phyloP scores from a whole-genome alignment of 1,140 invertebrate species.

The Bombyx mandarina region DNA sequence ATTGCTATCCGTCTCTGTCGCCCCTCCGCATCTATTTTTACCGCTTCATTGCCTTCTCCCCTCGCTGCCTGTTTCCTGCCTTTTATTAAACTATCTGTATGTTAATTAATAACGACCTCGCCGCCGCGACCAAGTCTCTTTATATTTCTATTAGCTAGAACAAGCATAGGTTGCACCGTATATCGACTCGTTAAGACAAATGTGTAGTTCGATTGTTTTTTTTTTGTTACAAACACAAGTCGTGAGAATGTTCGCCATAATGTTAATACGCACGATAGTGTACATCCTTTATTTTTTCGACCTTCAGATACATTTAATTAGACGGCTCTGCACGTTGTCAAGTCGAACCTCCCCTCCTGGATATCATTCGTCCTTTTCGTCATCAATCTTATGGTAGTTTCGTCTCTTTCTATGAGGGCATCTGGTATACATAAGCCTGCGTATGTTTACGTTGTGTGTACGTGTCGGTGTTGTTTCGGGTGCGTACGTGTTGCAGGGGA shows the following conservation, averaged over 20 bases:
- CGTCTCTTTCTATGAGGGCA: constrained; percentile 62
- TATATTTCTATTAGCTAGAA: constrained; percentile 55
- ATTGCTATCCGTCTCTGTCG: constrained; percentile 54
- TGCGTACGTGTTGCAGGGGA: constrained; percentile 42
- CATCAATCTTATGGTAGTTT: constrained; percentile 29
- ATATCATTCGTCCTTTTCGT: constrained; percentile 34
- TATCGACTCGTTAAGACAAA: constrained; percentile 15
- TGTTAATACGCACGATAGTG: not conserved
- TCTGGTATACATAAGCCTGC: constrained; percentile 68
- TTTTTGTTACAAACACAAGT: constrained; percentile 1
- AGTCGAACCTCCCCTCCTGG: constrained; percentile 35
- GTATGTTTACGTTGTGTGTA: constrained; percentile 52
- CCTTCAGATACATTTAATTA: constrained; percentile 64
- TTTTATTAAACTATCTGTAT: constrained; percentile 71
- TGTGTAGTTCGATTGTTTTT: not conserved
- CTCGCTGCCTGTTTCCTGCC: constrained; percentile 63
- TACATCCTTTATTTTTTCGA: constrained; percentile 55
- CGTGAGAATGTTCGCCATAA: constrained; percentile 23
- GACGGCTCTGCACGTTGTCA: constrained; percentile 52
- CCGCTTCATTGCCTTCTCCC: constrained; percentile 67
- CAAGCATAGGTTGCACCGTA: not conserved
- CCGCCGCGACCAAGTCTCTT: constrained; percentile 38
- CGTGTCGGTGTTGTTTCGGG: constrained; percentile 24
- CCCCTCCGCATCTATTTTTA: constrained; percentile 67
- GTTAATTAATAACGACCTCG: constrained; percentile 69